Percentiles rank a stretch among this genome's conserved stretches.
Evolutionary conservation across 2,888 invertebrate genomes (phyloP).

Genomic region (Choristoneura rosaceana): DNA sequence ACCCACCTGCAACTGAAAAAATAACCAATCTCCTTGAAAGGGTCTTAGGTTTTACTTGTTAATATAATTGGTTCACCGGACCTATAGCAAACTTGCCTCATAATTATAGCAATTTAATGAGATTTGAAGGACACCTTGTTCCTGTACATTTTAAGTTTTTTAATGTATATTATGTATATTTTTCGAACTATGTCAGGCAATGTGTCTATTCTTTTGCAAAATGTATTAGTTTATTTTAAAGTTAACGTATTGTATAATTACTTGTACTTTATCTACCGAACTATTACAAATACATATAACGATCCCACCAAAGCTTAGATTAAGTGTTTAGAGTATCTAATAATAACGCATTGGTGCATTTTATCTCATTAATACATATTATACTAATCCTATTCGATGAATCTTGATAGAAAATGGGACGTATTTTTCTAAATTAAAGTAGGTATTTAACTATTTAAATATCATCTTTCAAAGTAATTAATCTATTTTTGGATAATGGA

Average conservation of each 20-base stretch:
- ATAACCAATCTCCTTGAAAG: constrained; percentile 34
- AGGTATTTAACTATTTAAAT: constrained; percentile 34
- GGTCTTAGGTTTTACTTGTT: constrained; percentile 28
- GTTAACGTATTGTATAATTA: constrained; percentile 34
- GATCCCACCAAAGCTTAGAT: constrained; percentile 85
- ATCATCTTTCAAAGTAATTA: constrained; percentile 36
- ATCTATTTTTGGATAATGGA: constrained; percentile 36
- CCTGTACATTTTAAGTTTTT: constrained; percentile 38
- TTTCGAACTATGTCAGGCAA: constrained; percentile 32
- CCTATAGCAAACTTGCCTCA: constrained; percentile 38
- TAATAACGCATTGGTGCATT: constrained; percentile 56
- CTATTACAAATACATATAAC: constrained; percentile 71
- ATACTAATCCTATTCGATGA: constrained; percentile 54
- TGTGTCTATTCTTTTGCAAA: constrained; percentile 29
- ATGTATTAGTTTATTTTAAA: constrained; percentile 32
- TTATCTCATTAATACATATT: constrained; percentile 47
- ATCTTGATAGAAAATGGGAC: constrained; percentile 58
- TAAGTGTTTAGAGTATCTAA: constrained; percentile 75
- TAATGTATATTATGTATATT: constrained; percentile 40
- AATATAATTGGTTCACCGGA: constrained; percentile 23
- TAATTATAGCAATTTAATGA: constrained; percentile 41
- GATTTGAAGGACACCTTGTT: constrained; percentile 39
- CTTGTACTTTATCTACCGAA: constrained; percentile 61
- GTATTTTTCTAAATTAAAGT: constrained; percentile 59
- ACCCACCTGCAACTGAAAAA: constrained; percentile 42